These are phyloP conservation scores for Barypeithes pellucidus DNA, from an alignment of 2,888 invertebrate genomes.

Conservation along the genomic window DNA sequence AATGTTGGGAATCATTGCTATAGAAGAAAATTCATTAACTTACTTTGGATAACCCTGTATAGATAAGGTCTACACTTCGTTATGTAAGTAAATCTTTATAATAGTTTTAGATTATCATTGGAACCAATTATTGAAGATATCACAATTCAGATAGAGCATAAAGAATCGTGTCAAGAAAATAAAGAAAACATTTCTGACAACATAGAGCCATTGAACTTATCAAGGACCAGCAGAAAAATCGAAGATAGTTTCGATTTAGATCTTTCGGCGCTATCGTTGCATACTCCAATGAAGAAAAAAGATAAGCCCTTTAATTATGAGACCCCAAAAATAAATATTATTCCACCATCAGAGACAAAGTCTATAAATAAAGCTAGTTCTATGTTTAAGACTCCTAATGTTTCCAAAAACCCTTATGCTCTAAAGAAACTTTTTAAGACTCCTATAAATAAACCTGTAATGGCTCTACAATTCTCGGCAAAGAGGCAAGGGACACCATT, in stretches of 20 bases:
- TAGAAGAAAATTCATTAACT: too few relatives aligned
- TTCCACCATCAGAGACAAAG: constrained; percentile 51
- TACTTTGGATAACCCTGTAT: too few relatives aligned
- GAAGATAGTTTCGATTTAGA: constrained; percentile 58
- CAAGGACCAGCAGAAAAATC: constrained; percentile 39
- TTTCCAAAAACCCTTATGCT: constrained; percentile 35
- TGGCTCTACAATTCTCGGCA: constrained; percentile 28
- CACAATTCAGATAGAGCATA: background rate
- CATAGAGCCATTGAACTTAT: constrained; percentile 36
- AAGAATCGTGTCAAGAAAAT: constrained; percentile 13
- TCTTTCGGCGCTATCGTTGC: constrained; percentile 40
- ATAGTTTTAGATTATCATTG: constrained; percentile 14
- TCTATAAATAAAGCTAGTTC: constrained; percentile 39
- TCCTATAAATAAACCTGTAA: constrained; percentile 46
- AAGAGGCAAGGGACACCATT: constrained; percentile 35
- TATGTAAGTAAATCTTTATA: too few relatives aligned
- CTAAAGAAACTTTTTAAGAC: constrained; percentile 53
- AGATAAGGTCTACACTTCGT: too few relatives aligned
- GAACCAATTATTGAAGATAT: constrained; percentile 31
- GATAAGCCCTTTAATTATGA: constrained; percentile 50
- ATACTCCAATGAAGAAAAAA: constrained; percentile 40
- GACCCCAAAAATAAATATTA: constrained; percentile 55
- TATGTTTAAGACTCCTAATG: constrained; percentile 36
- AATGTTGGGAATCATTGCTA: too few relatives aligned
- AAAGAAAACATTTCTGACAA: constrained; percentile 46